Conservation (phyloP, 2,113 vertebrate genomes). For the Archilochus colubris region DNA sequence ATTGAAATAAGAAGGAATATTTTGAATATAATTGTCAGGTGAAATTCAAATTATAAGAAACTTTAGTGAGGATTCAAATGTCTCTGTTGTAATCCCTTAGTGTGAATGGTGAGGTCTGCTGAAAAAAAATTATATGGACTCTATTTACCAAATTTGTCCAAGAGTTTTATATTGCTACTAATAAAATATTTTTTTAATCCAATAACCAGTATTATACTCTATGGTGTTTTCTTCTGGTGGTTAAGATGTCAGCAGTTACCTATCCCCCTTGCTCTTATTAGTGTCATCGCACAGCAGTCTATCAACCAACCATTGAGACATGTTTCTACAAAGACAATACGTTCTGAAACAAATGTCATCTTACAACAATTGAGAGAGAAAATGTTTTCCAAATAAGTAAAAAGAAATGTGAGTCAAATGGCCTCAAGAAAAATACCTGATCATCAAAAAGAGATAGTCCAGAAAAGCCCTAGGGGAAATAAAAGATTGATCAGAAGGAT, state of each 20-base stretch:
- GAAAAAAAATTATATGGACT: not conserved
- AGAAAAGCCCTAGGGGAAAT: not conserved
- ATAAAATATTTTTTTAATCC: not conserved
- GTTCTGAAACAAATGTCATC: not conserved
- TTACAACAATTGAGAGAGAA: not conserved
- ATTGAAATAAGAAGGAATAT: not conserved
- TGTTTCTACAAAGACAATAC: not conserved
- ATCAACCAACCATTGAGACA: not conserved
- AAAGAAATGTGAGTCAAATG: not conserved
- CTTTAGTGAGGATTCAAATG: not conserved
- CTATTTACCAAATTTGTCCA: not conserved
- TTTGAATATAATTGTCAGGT: not conserved
- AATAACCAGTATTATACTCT: fast-evolving
- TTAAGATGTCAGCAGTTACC: not conserved
- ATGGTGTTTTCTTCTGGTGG: not conserved
- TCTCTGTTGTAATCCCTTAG: not conserved
- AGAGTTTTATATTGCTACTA: not conserved
- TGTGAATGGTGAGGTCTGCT: not conserved
- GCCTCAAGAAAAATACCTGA: not conserved
- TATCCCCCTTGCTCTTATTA: not conserved
- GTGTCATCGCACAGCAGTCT: not conserved
- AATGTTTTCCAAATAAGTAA: not conserved
- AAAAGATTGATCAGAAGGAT: not conserved
- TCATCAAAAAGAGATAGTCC: not conserved
- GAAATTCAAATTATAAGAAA: not conserved